Evolutionary conservation across 2,797 vertebrate genomes (phyloP).

Genomic region (Cossypha caffra): DNA sequence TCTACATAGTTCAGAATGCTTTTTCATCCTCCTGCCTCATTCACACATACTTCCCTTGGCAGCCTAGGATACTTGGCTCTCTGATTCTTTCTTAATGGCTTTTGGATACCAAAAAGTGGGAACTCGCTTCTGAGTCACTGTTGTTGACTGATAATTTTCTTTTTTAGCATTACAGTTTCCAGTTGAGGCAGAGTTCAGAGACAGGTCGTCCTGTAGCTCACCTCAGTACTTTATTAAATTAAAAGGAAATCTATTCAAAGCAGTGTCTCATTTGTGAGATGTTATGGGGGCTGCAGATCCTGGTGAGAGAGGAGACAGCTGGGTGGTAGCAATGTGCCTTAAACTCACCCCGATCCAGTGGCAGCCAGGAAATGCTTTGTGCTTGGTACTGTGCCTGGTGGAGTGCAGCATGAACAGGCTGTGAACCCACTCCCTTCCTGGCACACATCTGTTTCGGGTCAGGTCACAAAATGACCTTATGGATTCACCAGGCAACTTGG

Average conservation of each 20-base stretch:
- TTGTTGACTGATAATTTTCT: neutral
- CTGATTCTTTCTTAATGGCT: neutral
- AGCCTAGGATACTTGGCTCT: neutral
- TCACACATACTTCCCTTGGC: neutral
- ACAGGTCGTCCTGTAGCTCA: neutral
- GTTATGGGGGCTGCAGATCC: neutral
- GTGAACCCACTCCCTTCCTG: neutral
- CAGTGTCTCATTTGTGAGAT: neutral
- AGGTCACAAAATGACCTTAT: neutral
- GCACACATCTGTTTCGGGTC: neutral
- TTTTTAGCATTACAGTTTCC: neutral
- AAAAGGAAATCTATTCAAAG: neutral
- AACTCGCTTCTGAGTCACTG: neutral
- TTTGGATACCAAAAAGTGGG: neutral
- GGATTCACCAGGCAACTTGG: neutral
- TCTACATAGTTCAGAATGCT: neutral
- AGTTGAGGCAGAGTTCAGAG: neutral
- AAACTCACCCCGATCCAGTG: accelerated
- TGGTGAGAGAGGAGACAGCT: neutral
- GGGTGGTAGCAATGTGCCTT: neutral
- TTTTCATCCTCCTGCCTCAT: slow-evolving; percentile 5
- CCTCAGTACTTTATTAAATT: neutral
- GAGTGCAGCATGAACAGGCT: neutral
- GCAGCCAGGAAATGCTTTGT: neutral
- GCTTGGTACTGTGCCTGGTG: neutral